phyloP scores from a whole-genome alignment of 2,113 vertebrate species.

The Paralichthys olivaceus region DNA sequence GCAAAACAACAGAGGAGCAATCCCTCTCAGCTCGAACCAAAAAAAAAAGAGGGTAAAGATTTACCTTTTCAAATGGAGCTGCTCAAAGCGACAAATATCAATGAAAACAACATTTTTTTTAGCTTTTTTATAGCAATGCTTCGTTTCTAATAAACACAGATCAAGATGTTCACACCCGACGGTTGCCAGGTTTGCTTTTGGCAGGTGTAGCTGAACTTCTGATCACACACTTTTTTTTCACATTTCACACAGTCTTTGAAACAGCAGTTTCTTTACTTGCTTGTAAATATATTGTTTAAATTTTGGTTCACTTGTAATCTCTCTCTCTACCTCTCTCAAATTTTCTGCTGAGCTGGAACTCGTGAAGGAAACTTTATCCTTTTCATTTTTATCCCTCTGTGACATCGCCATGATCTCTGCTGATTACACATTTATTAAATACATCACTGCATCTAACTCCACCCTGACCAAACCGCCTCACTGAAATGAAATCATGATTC shows the following conservation, averaged over 20 bases:
- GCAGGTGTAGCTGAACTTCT: constrained; percentile 7
- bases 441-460: not conserved
- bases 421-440: constrained; percentile 6
- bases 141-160: constrained; percentile 22
- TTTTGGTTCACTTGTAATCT: constrained; percentile 3
- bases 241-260: not conserved
- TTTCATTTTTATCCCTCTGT: not conserved
- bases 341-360: not conserved
- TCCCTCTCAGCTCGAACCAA: not conserved
- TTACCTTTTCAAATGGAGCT: not conserved
- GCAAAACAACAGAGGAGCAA: not conserved
- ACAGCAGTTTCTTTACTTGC: not conserved
- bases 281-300: not conserved
- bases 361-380: not conserved
- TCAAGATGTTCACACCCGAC: constrained; percentile 20
- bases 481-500: constrained; percentile 16
- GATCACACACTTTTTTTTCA: not conserved
- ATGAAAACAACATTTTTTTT: not conserved
- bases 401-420: not conserved
- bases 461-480: constrained; percentile 27
- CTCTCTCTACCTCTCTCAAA: not conserved
- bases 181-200: constrained; percentile 31
- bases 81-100: constrained; percentile 13
- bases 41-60: not conserved
- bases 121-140: not conserved